Evolutionary conservation across 2,113 vertebrate species (phyloP), one percentile per base, ranked within the genome.

Genomic region (Microcebus murinus): DNA sequence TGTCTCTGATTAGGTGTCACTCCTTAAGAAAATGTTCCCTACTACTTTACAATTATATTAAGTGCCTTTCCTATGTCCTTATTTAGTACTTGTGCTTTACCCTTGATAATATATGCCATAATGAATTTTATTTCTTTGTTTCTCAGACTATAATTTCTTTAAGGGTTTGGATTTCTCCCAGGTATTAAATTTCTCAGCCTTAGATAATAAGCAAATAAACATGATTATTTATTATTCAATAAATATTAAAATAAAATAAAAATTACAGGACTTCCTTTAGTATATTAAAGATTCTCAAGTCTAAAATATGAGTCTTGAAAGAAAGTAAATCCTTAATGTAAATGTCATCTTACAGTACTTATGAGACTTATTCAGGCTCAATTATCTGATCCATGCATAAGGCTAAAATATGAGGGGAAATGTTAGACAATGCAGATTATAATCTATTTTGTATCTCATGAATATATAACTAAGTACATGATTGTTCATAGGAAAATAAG

Each of bases 241-340:
- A 82, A 68, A 71, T 59, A 67, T 31, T 82, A n/a, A 88, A 57
- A 94, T 59, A 48, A 74, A 87, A 90, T 90, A 39, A 81, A 91
- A 71, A 92, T 61, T 59, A 76, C 4, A 70, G 21, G 27, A 36
- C 2, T 93, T 95, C n/a, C 14, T 77, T 23, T 45, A 39, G 18
- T 59, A 36, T 12, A 68, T 59, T 73, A 92, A 92, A 67, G 52
- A 74, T 9, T 36, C 1, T 61, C 12, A 50, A 83, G 15, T 82
- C 25, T 74, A 68, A 94, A 63, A 63, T 31, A 12, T 73, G 45
- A 84, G 79, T 61, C 10, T 39, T 63, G 25, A 89, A 83, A 65
- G 25, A 61, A 92, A 87, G 4, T 6, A 94, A 93, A 55, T 82
- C 18, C 13, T 70, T 31, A 50, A 42, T 57, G 10, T 36, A 67